Conservation (phyloP, 2,888 invertebrate species). For the Silvanus unidentatus region DNA sequence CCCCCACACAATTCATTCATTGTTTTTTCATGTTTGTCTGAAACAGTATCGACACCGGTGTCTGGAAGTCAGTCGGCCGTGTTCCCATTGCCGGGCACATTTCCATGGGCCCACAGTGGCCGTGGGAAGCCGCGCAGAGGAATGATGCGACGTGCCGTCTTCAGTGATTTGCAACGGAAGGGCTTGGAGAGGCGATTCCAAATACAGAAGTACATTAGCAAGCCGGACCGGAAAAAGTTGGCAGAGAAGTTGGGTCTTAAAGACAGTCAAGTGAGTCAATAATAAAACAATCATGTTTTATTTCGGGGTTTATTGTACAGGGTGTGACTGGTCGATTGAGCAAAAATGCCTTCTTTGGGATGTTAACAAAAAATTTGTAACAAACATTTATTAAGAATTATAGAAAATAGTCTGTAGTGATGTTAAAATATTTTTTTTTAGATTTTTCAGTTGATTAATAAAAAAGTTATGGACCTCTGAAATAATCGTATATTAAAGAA, state of each 20-base stretch:
- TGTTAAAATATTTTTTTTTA: too few species aligned
- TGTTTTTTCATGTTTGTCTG: too few species aligned
- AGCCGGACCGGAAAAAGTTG: conserved; percentile 94
- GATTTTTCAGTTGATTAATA: too few species aligned
- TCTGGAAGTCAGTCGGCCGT: conserved; percentile 49
- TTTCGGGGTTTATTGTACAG: too few species aligned
- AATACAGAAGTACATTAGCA: conserved; percentile 96
- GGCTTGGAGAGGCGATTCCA: conserved; percentile 94
- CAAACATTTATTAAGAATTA: too few species aligned
- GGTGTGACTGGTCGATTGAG: too few species aligned
- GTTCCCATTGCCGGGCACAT: conserved; percentile 48
- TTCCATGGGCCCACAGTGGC: conserved; percentile 88
- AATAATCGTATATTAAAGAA: too few species aligned
- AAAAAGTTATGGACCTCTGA: too few species aligned
- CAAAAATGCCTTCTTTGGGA: too few species aligned
- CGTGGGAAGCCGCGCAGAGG: conserved; percentile 90
- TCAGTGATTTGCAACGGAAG: conserved; percentile 87
- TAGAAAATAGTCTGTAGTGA: too few species aligned
- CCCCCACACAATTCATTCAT: not conserved
- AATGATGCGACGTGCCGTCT: conserved; percentile 96
- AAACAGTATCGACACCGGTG: conserved; percentile 49
- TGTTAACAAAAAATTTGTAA: too few species aligned
- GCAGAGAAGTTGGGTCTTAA: conserved; percentile 94
- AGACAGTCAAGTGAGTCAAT: conserved; percentile 84
- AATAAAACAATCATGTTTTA: not conserved